Evolutionary conservation across 2,113 vertebrate species (phyloP).

Genomic region (Scophthalmus maximus): DNA sequence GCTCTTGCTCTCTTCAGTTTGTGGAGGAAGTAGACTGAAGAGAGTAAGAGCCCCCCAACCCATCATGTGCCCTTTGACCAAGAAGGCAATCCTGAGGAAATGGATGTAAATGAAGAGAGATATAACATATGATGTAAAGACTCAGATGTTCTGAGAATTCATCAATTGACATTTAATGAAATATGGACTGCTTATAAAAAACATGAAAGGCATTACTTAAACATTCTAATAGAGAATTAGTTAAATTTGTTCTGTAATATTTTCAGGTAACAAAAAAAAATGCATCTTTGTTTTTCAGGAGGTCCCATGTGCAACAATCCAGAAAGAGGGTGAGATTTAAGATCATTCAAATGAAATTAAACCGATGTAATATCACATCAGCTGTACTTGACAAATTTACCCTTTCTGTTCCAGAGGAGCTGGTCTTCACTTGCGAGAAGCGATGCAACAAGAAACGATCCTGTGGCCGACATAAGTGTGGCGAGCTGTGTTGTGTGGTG

Average conservation of each 20-base stretch:
- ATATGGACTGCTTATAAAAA: not conserved
- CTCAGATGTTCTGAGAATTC: too few relatives aligned
- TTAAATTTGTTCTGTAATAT: too few relatives aligned
- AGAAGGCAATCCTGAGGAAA: too few relatives aligned
- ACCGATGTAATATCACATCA: accelerated
- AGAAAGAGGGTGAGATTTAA: conserved; percentile 89
- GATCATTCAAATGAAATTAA: not conserved
- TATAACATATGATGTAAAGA: too few relatives aligned
- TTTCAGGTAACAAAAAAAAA: too few relatives aligned
- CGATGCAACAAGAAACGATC: conserved; percentile 95
- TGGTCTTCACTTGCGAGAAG: conserved; percentile 92
- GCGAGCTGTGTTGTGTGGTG: conserved; percentile 96
- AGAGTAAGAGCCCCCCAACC: too few relatives aligned
- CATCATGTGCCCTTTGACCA: too few relatives aligned
- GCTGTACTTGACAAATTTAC: not conserved
- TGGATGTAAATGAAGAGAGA: too few relatives aligned
- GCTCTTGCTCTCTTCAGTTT: too few relatives aligned
- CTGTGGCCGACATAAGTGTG: conserved; percentile 96
- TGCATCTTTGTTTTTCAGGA: conserved; percentile 84
- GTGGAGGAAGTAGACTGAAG: too few relatives aligned
- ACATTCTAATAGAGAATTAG: too few relatives aligned
- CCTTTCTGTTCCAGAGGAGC: conserved; percentile 79
- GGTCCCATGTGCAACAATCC: conserved; percentile 90
- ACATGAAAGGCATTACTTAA: not conserved
- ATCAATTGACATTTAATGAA: too few relatives aligned